Evolutionary conservation across 2,113 vertebrate genomes (phyloP).

Genomic region (Morone saxatilis): DNA sequence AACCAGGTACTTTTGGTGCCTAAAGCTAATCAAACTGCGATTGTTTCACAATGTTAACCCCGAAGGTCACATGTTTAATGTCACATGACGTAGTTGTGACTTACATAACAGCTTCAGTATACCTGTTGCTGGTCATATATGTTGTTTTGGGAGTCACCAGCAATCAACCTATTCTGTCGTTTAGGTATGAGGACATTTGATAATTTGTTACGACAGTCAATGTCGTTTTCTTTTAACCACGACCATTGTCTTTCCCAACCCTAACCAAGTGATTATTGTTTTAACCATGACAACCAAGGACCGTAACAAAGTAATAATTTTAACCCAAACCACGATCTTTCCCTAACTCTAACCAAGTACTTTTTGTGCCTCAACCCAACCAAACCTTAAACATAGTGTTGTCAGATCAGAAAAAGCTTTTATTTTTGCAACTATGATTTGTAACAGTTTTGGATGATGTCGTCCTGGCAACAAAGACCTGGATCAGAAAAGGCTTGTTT

Average conservation of each 20-base stretch:
- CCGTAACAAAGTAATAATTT: not conserved
- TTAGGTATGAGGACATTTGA: no score
- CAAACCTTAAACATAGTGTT: not conserved
- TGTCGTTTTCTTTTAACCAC: not conserved
- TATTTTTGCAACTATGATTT: not conserved
- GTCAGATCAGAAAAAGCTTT: not conserved
- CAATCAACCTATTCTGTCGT: no score
- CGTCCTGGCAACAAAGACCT: fast-evolving
- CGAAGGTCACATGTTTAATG: no score
- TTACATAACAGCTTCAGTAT: no score
- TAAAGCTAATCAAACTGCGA: no score
- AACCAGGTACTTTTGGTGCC: no score
- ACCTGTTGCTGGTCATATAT: no score
- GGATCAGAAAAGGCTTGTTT: not conserved
- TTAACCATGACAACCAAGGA: not conserved
- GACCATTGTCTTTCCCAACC: not conserved
- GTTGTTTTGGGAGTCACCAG: no score
- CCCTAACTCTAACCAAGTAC: not conserved
- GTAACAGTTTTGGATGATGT: not conserved
- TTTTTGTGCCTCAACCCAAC: not conserved
- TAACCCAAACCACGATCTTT: not conserved
- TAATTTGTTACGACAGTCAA: not conserved
- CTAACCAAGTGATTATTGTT: not conserved
- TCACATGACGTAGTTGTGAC: no score
- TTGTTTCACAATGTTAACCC: no score